These are phyloP conservation scores for Drosophila neoperkinsi DNA, from an alignment of 2,888 invertebrate species.

Conservation along the genomic window DNA sequence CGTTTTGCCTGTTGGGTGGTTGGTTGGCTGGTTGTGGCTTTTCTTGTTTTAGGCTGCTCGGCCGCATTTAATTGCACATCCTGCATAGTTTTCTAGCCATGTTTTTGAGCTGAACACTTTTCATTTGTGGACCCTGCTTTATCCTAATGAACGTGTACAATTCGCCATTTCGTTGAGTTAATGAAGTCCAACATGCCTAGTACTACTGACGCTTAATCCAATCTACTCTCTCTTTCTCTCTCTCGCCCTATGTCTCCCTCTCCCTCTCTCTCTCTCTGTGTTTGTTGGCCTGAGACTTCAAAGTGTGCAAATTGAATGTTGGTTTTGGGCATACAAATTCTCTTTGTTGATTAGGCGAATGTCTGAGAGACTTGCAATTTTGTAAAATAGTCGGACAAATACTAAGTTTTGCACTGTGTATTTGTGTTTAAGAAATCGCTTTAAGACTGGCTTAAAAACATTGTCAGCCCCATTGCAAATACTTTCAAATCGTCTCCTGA, in stretches of 20 bases:
- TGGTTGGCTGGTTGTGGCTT: constrained; percentile 12
- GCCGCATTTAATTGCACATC: constrained; percentile 65
- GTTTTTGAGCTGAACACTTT: constrained; percentile 1
- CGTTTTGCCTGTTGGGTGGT: constrained; percentile 18
- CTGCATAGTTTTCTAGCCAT: constrained; percentile 15
- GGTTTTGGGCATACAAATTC: neutral
- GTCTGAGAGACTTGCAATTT: neutral
- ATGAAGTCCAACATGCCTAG: neutral
- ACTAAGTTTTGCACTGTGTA: neutral
- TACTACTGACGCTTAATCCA: neutral
- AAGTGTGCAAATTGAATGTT: neutral
- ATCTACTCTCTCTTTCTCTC: neutral
- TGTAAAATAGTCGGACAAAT: neutral
- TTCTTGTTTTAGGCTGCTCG: constrained; percentile 31
- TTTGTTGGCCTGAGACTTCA: neutral
- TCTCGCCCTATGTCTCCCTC: neutral
- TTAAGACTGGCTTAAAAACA: neutral
- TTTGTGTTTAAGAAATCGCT: neutral
- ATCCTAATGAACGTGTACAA: constrained; percentile 13
- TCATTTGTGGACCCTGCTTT: constrained; percentile 3
- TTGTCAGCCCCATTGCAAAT: neutral
- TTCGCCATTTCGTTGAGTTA: constrained; percentile 1
- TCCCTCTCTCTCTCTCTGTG: neutral
- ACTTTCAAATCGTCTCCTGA: neutral
- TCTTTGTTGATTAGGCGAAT: neutral